Percentiles rank a stretch among this genome's conserved stretches.
These are phyloP conservation scores for Meda fulgida DNA, from an alignment of 2,797 vertebrate species.

Conservation along the genomic window DNA sequence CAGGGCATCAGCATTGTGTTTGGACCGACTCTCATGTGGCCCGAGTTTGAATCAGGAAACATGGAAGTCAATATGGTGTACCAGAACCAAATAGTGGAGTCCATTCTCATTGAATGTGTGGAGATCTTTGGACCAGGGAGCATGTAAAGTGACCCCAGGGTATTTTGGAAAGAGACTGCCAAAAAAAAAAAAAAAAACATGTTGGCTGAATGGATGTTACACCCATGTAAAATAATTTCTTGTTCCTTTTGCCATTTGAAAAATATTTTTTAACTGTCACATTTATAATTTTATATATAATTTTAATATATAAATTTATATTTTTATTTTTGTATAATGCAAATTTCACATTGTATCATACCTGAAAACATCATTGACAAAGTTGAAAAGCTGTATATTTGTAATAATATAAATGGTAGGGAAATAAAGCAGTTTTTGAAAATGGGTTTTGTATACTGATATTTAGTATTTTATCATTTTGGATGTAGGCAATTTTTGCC, in stretches of 20 bases:
- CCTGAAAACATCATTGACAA: conserved; percentile 5
- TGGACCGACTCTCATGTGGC: conserved; percentile 92
- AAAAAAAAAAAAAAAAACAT: not conserved
- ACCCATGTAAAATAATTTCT: not conserved
- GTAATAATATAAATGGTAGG: not conserved
- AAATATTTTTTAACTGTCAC: not conserved
- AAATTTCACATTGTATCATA: conserved; percentile 19
- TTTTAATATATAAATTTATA: not conserved
- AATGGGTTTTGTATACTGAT: conserved; percentile 8
- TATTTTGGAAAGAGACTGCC: conserved; percentile 13
- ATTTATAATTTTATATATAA: conserved; percentile 1
- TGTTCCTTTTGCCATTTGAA: not conserved
- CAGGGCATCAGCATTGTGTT: conserved; percentile 95
- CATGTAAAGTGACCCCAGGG: conserved; percentile 47
- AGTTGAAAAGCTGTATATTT: conserved; percentile 30
- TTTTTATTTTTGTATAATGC: conserved; percentile 33
- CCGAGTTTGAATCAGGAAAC: conserved; percentile 87
- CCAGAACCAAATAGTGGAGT: conserved; percentile 95
- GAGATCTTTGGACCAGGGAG: conserved; percentile 82
- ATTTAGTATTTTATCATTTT: not conserved
- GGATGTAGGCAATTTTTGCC: not conserved
- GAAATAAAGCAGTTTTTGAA: conserved; percentile 22
- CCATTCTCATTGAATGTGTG: conserved; percentile 85
- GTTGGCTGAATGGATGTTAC: not conserved
- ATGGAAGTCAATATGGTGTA: conserved; percentile 94